These are phyloP conservation scores for Hippoglossus hippoglossus DNA, from an alignment of 2,797 vertebrate genomes.

Conservation along the genomic window DNA sequence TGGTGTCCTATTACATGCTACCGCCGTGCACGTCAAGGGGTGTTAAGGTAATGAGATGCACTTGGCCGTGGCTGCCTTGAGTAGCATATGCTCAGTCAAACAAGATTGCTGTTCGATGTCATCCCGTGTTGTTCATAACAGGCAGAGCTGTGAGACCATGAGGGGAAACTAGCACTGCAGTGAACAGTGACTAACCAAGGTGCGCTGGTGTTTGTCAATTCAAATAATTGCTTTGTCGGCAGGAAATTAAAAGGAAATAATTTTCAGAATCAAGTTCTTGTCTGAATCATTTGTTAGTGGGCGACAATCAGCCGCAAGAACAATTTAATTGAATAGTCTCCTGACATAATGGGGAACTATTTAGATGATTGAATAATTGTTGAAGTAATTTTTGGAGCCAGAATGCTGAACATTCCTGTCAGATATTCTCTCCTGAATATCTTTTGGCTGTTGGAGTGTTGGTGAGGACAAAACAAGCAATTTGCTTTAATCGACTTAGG, in stretches of 20 bases:
- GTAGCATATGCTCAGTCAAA: slow-evolving; percentile 62
- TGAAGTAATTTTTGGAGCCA: not conserved
- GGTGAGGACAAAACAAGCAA: not conserved
- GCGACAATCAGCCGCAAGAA: not conserved
- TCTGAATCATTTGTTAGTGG: not conserved
- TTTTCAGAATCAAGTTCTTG: not conserved
- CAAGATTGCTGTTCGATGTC: slow-evolving; percentile 65
- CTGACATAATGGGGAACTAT: not conserved
- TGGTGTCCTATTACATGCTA: slow-evolving; percentile 61
- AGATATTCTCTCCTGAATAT: not conserved
- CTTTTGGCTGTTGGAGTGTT: not conserved
- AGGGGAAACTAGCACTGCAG: slow-evolving; percentile 18
- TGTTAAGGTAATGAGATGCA: slow-evolving; percentile 73
- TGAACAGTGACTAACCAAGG: not conserved
- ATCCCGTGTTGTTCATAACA: slow-evolving; percentile 54
- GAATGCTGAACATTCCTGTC: not conserved
- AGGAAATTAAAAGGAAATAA: not conserved
- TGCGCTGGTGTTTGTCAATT: not conserved
- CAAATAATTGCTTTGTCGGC: not conserved
- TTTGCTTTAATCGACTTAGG: not conserved
- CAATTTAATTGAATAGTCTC: not conserved
- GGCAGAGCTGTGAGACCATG: slow-evolving; percentile 44
- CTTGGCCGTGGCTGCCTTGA: slow-evolving; percentile 57
- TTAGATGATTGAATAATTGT: not conserved
- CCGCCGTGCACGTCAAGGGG: slow-evolving; percentile 43